Base-by-base conservation (phyloP, 2,888 invertebrate species). In the Lypha dubia region DNA sequence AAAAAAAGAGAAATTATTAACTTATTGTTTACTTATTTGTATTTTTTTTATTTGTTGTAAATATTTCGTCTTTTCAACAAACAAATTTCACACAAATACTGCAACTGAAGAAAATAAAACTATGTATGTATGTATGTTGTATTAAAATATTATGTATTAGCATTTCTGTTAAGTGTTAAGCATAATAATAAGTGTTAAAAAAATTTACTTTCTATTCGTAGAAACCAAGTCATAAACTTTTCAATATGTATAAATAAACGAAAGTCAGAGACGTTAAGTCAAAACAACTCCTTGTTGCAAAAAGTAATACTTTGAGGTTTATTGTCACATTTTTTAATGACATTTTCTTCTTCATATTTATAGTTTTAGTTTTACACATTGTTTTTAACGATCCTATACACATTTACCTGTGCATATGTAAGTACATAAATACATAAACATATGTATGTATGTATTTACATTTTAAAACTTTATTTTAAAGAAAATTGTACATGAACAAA, bases 131-230 rank as follows among this genome's bases (percentile, higher is more conserved):
- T 28, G 28, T 28, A 28, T 28, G 28, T 28, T 4, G 28, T 58
- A 76, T 71, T 73, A 70, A 79, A 67, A 75, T 75, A 80, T n/a
- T n/a, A n/a, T n/a, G n/a, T n/a, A n/a, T 84, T 80, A 75, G 75
- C 83, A 76, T 76, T 80, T 80, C 71, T 79, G 41, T 73, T 84
- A 67, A 80, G 49, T 41, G 71, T 76, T 67, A 60, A 76, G 79
- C 79, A 77, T 73, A 77, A 70, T 65, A 83, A 84, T 71, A 75
- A 83, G 79, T 79, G 79, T 71, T 79, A 71, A 79, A 79, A n/a
- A 75, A 68, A 74, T 68, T 60, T 76, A 84, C 84, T 84, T 84
- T 84, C 79, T 84, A 76, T 84, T 84, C 60, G 70, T 60, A 41
- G 32, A 73, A 44, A 60, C 32, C 17, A 49, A 58, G 38, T n/a